Base-by-base conservation (phyloP, 2,113 vertebrate genomes). In the Cryptomyrus ogoouensis region DNA sequence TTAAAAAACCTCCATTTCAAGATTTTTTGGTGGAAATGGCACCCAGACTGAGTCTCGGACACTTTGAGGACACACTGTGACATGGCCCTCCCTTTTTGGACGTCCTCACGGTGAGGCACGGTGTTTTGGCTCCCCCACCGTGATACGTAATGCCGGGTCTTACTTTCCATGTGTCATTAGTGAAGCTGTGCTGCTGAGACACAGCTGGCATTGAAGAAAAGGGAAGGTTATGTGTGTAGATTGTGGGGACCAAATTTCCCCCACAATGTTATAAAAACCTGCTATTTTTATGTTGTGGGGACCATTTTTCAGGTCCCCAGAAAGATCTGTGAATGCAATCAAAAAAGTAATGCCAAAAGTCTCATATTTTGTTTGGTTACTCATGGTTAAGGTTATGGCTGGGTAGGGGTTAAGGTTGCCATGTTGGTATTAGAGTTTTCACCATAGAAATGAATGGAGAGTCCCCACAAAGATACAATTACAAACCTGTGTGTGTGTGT, bases 141-240 rank as follows among this genome's bases (percentile, higher is more conserved):
- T 17, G 53, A 90, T 90, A 89, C 88, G 70, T 90, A 91, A 90
- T 90, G 90, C 90, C 89, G 92, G 94, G 94, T 96, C 97, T 95
- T 94, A 96, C 96, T 97, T 96, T 97, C 95, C 96, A 95, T 94
- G 94, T 95, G 92, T 94, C 95, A 95, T 96, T 96, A 96, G 94
- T 94, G 93, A 93, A 92, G 94, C 95, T 24, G 93, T 96, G 94
- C 93, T 96, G 93, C 88, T 91, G 91, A 93, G 94, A 94, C 90
- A 91, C 93, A 93, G 90, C 93, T 95, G 95, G 93, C 94, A 95
- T 93, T 85, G 92, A 95, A 92, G 89, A 93, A 95, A 95, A 94
- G 91, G 94, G 88, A 92, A 93, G 91, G 90, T 91, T 92, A 89
- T 91, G 88, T 90, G 87, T 90, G 91, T 93, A 56, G 53, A 0